Conservation (phyloP, 2,113 vertebrate genomes). For the Notechis scutatus region DNA sequence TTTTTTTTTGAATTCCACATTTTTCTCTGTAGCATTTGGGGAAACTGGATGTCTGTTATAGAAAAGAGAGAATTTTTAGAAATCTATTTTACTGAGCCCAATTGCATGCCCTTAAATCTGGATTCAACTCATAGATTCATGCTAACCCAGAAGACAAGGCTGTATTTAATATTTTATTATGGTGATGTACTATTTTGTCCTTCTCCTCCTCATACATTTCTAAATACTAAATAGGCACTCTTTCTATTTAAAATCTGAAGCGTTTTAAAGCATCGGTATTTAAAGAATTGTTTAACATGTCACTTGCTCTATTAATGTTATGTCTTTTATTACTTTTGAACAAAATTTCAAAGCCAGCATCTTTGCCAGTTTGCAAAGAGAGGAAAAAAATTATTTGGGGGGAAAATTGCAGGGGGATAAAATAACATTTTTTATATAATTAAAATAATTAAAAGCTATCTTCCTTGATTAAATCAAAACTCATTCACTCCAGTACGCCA, state of each 20-base stretch:
- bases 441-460: not conserved
- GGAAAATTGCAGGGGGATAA: not conserved
- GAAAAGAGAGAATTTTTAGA: too few species aligned
- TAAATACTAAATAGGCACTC: not conserved
- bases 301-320: not conserved
- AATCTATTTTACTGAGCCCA: too few species aligned
- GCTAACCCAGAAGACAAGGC: too few species aligned
- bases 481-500: not conserved
- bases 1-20: too few species aligned
- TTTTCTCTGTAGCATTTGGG: too few species aligned
- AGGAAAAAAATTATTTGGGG: not conserved
- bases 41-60: too few species aligned
- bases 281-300: not conserved
- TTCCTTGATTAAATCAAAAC: not conserved
- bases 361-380: not conserved
- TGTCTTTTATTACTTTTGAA: not conserved
- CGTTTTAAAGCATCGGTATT: slow-evolving; percentile 1
- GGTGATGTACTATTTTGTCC: too few species aligned
- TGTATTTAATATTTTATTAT: not conserved
- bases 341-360: not conserved
- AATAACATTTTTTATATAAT: not conserved
- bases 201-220: not conserved
- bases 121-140: too few species aligned
- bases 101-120: too few species aligned
- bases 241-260: not conserved